phyloP scores from a whole-genome alignment of 2,113 vertebrate species.

The Oreotrochilus melanogaster region DNA sequence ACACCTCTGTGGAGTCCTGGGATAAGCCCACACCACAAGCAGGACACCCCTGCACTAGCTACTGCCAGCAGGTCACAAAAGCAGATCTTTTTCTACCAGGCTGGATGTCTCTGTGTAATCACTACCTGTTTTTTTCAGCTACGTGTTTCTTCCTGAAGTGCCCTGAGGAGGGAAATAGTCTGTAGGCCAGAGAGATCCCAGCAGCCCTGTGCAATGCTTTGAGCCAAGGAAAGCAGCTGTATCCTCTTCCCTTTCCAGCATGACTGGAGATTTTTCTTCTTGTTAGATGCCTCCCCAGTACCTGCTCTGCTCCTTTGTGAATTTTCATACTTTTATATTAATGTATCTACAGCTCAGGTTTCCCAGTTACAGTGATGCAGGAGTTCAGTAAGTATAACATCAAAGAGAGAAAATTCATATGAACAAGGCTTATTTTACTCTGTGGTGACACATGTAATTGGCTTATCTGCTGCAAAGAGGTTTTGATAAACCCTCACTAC shows the following conservation, averaged over 20 bases:
- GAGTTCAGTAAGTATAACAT: background rate
- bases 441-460: background rate
- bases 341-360: background rate
- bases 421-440: background rate
- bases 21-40: background rate
- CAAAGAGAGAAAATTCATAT: background rate
- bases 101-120: background rate
- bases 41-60: background rate
- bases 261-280: background rate
- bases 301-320: background rate
- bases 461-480: slow-evolving; percentile 10
- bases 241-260: background rate
- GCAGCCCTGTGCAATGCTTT: accelerated
- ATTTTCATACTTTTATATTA: background rate
- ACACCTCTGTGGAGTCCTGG: background rate
- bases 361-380: background rate
- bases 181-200: background rate
- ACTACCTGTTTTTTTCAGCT: background rate
- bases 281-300: background rate
- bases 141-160: background rate
- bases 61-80: background rate
- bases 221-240: background rate
- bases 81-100: background rate
- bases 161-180: background rate
- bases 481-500: slow-evolving; percentile 21